Percentiles rank a stretch among this genome's conserved stretches.
Conservation (phyloP, 2,888 invertebrate species). For the Chrysina gloriosa region DNA sequence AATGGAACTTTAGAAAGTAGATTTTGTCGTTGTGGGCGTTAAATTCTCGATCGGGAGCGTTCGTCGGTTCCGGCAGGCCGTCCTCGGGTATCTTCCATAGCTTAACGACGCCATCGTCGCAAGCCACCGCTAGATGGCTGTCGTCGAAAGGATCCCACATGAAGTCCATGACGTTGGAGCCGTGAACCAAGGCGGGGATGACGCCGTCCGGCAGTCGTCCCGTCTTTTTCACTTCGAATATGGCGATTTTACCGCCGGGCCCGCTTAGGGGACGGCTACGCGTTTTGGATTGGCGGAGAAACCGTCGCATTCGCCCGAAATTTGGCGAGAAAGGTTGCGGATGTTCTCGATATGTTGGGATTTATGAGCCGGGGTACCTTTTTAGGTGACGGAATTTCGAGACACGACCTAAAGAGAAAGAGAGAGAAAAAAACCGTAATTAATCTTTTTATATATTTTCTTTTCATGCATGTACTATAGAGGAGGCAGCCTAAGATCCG, state of each 20-base stretch:
- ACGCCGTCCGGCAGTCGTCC: constrained; percentile 84
- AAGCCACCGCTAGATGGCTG: constrained; percentile 83
- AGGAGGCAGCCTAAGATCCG: too few relatives aligned
- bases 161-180: constrained; percentile 91
- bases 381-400: constrained; percentile 94
- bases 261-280: constrained; percentile 93
- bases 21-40: constrained; percentile 92
- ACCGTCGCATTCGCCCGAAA: constrained; percentile 94
- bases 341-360: constrained; percentile 93
- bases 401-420: constrained; percentile 72
- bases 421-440: too few relatives aligned
- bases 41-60: constrained; percentile 75
- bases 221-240: constrained; percentile 83
- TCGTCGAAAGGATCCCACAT: constrained; percentile 94
- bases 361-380: constrained; percentile 91
- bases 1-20: constrained; percentile 91
- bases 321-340: constrained; percentile 88
- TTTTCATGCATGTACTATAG: too few relatives aligned
- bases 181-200: constrained; percentile 89
- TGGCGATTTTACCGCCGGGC: constrained; percentile 89
- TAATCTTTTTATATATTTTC: too few relatives aligned
- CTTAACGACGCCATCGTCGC: constrained; percentile 80
- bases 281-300: constrained; percentile 90
- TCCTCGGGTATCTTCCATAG: constrained; percentile 60
- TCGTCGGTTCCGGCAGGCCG: constrained; percentile 80